These are phyloP conservation scores for Rhinopomastus cyanomelas DNA, from an alignment of 2,113 vertebrate genomes.

Conservation along the genomic window DNA sequence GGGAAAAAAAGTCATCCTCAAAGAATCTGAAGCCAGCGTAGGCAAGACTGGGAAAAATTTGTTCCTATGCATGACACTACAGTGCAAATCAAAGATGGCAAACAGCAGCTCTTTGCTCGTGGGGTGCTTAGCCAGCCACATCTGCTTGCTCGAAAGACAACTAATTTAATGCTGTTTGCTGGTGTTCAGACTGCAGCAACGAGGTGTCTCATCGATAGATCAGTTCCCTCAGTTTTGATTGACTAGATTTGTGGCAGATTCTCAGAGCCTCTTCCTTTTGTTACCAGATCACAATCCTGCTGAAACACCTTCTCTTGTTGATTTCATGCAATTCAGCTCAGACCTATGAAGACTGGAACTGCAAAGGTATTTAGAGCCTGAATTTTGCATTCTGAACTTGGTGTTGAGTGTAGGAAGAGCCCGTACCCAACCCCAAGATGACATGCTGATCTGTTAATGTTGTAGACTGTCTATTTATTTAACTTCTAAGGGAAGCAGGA, in stretches of 20 bases:
- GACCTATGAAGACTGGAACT: background rate
- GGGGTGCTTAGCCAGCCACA: background rate
- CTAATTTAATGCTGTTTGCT: background rate
- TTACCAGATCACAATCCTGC: background rate
- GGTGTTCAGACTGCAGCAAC: background rate
- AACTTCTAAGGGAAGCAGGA: background rate
- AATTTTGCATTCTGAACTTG: background rate
- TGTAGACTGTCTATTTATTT: background rate
- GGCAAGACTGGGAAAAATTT: background rate
- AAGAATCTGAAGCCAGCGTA: background rate
- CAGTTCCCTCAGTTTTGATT: background rate
- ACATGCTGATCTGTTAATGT: background rate
- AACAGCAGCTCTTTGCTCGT: background rate
- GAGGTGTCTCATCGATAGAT: background rate
- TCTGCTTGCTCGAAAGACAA: background rate
- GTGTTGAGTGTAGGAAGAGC: background rate
- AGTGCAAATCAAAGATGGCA: background rate
- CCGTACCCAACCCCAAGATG: background rate
- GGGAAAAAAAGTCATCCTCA: background rate
- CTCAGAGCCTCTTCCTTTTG: background rate
- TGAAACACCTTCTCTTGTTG: background rate
- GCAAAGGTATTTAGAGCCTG: background rate
- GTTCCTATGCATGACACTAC: background rate
- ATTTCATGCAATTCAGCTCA: background rate
- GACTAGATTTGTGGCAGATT: background rate